Base-by-base conservation (phyloP, 2,888 invertebrate genomes). In the Torymus auratus region DNA sequence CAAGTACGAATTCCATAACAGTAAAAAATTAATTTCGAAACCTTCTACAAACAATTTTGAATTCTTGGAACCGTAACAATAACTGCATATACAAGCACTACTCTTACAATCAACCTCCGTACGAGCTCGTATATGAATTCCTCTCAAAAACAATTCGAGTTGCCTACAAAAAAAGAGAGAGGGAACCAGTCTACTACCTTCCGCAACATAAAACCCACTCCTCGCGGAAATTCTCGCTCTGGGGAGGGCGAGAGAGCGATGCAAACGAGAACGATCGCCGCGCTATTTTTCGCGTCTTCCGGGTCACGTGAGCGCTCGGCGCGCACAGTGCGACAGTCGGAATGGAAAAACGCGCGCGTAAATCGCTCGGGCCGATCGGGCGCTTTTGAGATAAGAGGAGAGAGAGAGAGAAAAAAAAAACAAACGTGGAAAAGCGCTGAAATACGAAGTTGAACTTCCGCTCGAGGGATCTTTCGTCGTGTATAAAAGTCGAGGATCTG, bases 261-360 rank as follows among this genome's bases (percentile, higher is more conserved):
- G 58, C n/a, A 11, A 72, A 15, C 23, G 52, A 7, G 13, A n/a
- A 52, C 15, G 60, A 67, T 67, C 60, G 50, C 17, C 60, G 11
- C 52, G 60, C 15, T 67, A 15, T 74, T 62, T 74, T 41, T 58
- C 65, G 50, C 12, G 52, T 52, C 14, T 65, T 67, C 52, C 60
- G 56, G 28, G 28, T 28, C 28, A 28, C 28, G 28, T 28, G 28
- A 28, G 28, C 28, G 28, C 28, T 28, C 5, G 5, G 7, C 28
- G 28, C 28, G 28, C 28, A 28, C 3, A 28, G 28, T 28, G 28
- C 28, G 28, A 28, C 28, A 28, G 28, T 28, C 28, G 28, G 65
- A 58, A 67, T 67, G 67, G 75, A 75, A 75, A 68, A 67, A 60
- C 60, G 67, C 52, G n/a, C 28, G 28, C 52, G 75, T 67, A 75